These are phyloP conservation scores for Pedetes capensis DNA, from an alignment of 2,113 vertebrate genomes.

Conservation along the genomic window DNA sequence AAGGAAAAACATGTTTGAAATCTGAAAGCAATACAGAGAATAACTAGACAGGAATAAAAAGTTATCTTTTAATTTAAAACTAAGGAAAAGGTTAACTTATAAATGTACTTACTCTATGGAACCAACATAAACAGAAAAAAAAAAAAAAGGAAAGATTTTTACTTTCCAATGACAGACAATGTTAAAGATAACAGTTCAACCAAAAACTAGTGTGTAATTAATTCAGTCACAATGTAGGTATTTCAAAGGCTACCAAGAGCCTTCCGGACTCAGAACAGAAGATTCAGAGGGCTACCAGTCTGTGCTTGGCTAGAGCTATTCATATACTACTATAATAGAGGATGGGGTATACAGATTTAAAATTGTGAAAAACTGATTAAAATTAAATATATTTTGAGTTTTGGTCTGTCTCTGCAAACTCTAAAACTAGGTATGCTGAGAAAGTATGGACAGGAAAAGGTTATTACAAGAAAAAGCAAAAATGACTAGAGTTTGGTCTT, in stretches of 20 bases:
- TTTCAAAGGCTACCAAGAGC: not conserved
- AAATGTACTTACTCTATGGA: not conserved
- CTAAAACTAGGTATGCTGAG: not conserved
- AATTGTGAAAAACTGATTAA: not conserved
- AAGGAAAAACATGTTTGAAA: not conserved
- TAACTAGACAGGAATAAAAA: not conserved
- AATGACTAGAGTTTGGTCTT: not conserved
- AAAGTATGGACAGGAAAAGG: not conserved
- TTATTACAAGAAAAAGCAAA: not conserved
- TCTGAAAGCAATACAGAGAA: not conserved
- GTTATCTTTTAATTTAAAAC: not conserved
- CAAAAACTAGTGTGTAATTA: not conserved
- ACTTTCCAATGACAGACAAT: not conserved
- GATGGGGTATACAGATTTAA: not conserved
- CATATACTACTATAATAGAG: not conserved
- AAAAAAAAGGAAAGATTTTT: slow-evolving; percentile 12
- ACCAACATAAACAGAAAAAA: not conserved
- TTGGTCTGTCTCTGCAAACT: not conserved
- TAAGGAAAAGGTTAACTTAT: not conserved
- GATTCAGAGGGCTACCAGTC: not conserved
- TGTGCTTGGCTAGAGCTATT: not conserved
- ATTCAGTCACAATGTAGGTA: not conserved
- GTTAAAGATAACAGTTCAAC: not conserved
- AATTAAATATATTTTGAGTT: slow-evolving; percentile 23
- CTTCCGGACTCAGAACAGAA: not conserved